Conservation (phyloP, 2,113 vertebrate species). For the Tragelaphus buxtoni region DNA sequence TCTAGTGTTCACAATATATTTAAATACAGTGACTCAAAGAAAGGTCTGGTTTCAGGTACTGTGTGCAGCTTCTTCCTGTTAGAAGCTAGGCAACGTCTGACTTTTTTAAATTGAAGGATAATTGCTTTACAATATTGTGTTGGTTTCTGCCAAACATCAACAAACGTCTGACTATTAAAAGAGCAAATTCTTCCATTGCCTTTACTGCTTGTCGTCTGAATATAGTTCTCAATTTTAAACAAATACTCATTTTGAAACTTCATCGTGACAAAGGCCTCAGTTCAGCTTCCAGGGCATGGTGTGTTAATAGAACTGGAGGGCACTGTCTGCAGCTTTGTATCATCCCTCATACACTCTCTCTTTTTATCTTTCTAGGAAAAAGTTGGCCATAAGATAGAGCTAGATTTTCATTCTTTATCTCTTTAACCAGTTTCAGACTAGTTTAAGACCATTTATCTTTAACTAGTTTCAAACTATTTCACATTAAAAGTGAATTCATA, state of each 20-base stretch:
- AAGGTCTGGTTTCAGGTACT: not conserved
- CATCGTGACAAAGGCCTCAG: accelerated
- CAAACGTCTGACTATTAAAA: not conserved
- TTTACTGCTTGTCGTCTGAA: not conserved
- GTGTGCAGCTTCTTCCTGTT: not conserved
- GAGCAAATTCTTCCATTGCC: not conserved
- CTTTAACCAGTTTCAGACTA: not conserved
- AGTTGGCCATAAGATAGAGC: not conserved
- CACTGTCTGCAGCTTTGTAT: not conserved
- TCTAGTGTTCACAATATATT: constrained; percentile 61
- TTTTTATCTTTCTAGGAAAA: not conserved
- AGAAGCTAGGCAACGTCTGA: not conserved
- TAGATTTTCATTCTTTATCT: not conserved
- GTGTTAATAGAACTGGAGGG: not conserved
- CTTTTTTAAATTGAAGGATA: not conserved
- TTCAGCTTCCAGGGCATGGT: not conserved
- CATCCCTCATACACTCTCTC: too few species aligned
- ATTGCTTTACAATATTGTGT: not conserved
- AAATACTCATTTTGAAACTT: not conserved
- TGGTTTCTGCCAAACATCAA: not conserved
- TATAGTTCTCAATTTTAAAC: not conserved
- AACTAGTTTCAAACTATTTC: not conserved
- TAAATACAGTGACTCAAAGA: not conserved
- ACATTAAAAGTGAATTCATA: constrained; percentile 24
- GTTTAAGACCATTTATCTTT: not conserved